These are phyloP conservation scores for Riparia riparia DNA, from an alignment of 2,113 vertebrate species.

Conservation along the genomic window DNA sequence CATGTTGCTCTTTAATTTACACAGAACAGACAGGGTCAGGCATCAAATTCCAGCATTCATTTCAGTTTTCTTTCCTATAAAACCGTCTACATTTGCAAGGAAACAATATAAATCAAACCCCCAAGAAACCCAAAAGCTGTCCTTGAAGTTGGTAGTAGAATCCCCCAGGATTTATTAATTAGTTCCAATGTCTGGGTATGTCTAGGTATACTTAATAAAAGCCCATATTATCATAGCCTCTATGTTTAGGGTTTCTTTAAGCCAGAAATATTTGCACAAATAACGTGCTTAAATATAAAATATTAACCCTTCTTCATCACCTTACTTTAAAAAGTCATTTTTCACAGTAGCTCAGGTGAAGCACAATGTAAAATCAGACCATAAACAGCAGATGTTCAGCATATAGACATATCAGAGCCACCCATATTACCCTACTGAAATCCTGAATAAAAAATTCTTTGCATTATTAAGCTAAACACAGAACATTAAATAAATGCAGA, in stretches of 20 bases:
- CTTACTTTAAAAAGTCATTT: background rate
- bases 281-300: background rate
- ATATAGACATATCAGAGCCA: background rate
- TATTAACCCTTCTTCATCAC: background rate
- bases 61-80: background rate
- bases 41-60: background rate
- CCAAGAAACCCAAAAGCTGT: background rate
- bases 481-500: background rate
- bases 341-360: background rate
- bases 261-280: background rate
- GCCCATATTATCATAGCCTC: background rate
- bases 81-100: background rate
- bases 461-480: background rate
- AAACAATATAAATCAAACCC: background rate
- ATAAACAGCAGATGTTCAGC: background rate
- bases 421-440: background rate
- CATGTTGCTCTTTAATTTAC: background rate
- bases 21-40: background rate
- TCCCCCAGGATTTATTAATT: background rate
- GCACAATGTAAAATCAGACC: background rate
- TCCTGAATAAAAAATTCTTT: background rate
- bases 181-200: background rate
- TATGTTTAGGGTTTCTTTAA: background rate
- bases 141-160: background rate
- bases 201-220: background rate